Evolutionary conservation across 2,113 vertebrate species (phyloP).

Genomic region (Aegithalos caudatus): DNA sequence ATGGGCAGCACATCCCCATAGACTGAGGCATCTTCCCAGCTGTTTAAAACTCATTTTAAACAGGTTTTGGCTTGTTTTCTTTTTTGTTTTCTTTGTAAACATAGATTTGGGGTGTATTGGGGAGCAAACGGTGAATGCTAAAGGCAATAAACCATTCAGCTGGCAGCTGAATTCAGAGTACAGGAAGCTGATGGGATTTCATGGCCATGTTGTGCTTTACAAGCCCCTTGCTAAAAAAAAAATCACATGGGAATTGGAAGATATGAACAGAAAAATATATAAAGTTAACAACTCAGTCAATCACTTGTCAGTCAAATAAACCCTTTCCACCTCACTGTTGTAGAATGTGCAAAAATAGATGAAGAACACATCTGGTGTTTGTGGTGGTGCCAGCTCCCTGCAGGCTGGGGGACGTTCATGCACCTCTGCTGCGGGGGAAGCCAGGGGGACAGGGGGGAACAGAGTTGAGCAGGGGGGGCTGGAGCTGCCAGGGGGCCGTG

Average conservation of each 20-base stretch:
- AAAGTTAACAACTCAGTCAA: background rate
- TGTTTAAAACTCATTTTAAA: background rate
- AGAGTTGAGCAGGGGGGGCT: fast-evolving
- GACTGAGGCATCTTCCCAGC: background rate
- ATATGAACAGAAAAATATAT: background rate
- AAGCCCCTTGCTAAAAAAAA: background rate
- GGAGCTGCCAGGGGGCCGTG: background rate
- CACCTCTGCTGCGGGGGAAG: background rate
- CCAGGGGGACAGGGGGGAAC: fast-evolving
- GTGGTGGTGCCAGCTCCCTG: background rate
- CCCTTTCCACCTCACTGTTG: fast-evolving
- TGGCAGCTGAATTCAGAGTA: background rate
- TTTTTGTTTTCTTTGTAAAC: constrained; percentile 3
- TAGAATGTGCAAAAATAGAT: background rate
- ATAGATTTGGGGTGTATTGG: background rate
- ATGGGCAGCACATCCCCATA: background rate
- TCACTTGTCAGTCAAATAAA: background rate
- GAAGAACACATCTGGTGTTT: background rate
- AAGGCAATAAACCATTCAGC: background rate
- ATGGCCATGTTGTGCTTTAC: background rate
- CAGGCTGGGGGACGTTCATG: fast-evolving
- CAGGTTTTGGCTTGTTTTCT: background rate
- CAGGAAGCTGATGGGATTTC: background rate
- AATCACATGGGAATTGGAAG: background rate
- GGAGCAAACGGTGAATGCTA: fast-evolving